Base-by-base conservation (phyloP, 2,113 vertebrate species). In the Chloroceryle aenea region DNA sequence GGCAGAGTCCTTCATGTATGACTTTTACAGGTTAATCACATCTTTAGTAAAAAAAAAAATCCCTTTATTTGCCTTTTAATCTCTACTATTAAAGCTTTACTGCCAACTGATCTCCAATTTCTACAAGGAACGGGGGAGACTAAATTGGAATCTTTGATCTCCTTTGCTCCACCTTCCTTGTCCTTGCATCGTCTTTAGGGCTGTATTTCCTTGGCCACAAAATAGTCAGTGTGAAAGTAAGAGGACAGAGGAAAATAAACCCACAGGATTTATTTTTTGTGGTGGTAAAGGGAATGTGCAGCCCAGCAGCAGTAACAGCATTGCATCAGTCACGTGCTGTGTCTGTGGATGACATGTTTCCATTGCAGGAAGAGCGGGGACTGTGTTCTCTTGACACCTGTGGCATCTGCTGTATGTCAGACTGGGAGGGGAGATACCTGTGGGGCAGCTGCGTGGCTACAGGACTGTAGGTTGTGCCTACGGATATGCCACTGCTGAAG, bases 21-120 rank as follows among this genome's bases (percentile, higher is more conserved):
- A 36, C 22, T 85, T 77, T 22, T 55, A 48, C 59, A 55, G 64
- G 50, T 78, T 86, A 67, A 71, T 71, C 66, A 55, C 34, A 42
- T 43, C 38, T 43, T 45, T 84, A 63, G 53, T 72, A 86, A 87
- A 64, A 84, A 69, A 69, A 83, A 62, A 27, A 64, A 0, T 18
- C 32, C 32, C 53, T 91, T 85, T 81, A 68, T 87, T 94, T 95
- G 48, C 40, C 62, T 89, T 87, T 93, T 89, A 85, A 87, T 91
- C 17, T 55, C 61, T 67, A 6, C 62, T 78, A 42, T 55, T 75
- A 87, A 56, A 67, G 74, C 25, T 93, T 95, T 87, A 88, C 61
- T 93, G 90, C 36, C 6, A 21, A 61, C 30, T 2, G 5, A 45
- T 91, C 73, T 94, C 29, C 32, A 72, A 50, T 67, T 96, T 63